Percentiles rank a stretch among this genome's conserved stretches.
phyloP scores from a whole-genome alignment of 2,797 vertebrate genomes.

The Mus spretus region DNA sequence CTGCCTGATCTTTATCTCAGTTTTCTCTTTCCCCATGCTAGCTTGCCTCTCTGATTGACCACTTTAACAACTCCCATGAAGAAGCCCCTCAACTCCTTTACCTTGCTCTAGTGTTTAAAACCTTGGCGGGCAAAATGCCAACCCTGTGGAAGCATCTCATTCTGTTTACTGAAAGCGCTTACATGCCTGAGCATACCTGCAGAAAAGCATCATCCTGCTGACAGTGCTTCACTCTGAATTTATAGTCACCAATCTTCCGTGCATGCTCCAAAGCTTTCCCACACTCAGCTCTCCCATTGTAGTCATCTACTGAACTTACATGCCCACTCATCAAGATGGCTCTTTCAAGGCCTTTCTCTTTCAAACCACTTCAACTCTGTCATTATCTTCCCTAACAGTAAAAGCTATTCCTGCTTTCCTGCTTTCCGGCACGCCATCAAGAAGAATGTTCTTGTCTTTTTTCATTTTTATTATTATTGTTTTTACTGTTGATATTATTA shows the following conservation, averaged over 20 bases:
- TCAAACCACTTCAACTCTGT: constrained; percentile 8
- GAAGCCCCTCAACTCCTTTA: constrained; percentile 29
- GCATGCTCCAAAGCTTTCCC: background rate
- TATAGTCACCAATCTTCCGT: constrained; percentile 32
- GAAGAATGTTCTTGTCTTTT: background rate
- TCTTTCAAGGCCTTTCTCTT: background rate
- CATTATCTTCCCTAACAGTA: constrained; percentile 28
- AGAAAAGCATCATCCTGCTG: background rate
- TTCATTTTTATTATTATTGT: no score
- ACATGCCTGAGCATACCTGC: constrained; percentile 22
- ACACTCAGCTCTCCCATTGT: background rate
- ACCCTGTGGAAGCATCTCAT: constrained; percentile 44
- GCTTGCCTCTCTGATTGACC: constrained; percentile 56
- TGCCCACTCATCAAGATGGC: background rate
- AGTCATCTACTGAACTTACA: background rate
- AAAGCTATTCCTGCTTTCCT: constrained; percentile 46
- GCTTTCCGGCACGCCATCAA: background rate
- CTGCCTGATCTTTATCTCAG: constrained; percentile 63
- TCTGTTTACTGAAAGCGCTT: constrained; percentile 54
- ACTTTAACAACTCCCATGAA: constrained; percentile 62
- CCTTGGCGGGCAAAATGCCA: constrained; percentile 57
- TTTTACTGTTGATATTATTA: no score
- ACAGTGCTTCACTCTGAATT: constrained; percentile 31
- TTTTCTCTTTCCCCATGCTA: constrained; percentile 36
- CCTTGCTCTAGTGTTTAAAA: constrained; percentile 57